Conservation (phyloP, 2,113 vertebrate species). For the mouse (Mus musculus) region DNA sequence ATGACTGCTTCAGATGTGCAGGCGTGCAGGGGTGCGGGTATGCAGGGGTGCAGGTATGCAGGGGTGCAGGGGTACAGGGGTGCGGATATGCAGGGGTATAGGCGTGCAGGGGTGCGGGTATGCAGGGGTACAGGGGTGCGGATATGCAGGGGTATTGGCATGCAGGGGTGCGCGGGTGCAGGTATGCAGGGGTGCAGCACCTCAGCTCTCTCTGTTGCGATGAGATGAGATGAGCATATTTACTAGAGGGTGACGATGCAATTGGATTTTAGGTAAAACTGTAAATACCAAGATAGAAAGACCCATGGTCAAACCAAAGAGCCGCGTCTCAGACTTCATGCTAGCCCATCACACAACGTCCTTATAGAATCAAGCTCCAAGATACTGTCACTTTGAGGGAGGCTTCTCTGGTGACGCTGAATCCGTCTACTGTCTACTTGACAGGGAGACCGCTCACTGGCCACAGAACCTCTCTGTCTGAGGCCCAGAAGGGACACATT, state of each 20-base stretch:
- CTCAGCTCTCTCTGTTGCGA: neutral
- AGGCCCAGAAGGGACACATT: slow-evolving; percentile 34
- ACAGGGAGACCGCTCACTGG: slow-evolving; percentile 53
- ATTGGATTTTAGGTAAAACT: neutral
- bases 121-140: no score
- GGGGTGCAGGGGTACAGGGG: neutral
- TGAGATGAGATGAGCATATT: neutral
- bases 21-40: neutral
- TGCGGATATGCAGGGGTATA: no score
- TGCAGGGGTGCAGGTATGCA: no score
- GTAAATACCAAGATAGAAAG: neutral
- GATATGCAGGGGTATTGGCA: neutral
- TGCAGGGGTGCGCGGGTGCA: no score
- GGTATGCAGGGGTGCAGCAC: neutral
- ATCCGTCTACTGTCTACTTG: neutral
- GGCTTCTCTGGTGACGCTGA: slow-evolving; percentile 24
- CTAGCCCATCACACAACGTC: neutral
- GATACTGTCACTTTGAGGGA: neutral
- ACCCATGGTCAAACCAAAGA: neutral
- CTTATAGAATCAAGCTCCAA: neutral
- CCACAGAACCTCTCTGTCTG: slow-evolving; percentile 55
- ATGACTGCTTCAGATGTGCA: neutral
- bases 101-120: neutral
- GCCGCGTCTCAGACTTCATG: neutral
- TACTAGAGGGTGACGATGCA: neutral